These are phyloP conservation scores for Chlorodrepanis virens DNA, from an alignment of 2,113 vertebrate species.

Conservation along the genomic window DNA sequence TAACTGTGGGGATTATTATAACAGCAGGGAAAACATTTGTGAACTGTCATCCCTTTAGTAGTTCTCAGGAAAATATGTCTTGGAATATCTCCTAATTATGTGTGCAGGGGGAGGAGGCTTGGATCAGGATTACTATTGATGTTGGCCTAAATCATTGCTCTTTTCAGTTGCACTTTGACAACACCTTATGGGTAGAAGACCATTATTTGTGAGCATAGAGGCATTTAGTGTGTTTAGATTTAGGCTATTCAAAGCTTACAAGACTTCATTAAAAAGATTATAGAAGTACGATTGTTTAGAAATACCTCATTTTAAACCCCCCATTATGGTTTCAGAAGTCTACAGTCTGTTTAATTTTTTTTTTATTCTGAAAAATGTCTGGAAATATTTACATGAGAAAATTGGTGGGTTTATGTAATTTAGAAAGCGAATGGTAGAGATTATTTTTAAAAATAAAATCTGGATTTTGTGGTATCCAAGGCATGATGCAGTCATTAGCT, in stretches of 20 bases:
- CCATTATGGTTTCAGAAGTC: not conserved
- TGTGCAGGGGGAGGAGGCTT: not conserved
- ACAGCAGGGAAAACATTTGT: slow-evolving; percentile 37
- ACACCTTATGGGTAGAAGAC: not conserved
- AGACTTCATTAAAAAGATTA: not conserved
- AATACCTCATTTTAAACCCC: not conserved
- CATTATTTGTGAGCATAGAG: not conserved
- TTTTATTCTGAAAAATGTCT: not conserved
- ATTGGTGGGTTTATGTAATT: not conserved
- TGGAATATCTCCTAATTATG: slow-evolving; percentile 38
- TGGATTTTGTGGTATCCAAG: not conserved
- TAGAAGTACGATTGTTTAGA: not conserved
- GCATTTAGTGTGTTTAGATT: not conserved
- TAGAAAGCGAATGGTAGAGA: not conserved
- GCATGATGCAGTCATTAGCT: not conserved
- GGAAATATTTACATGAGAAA: not conserved
- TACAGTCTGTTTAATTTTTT: not conserved
- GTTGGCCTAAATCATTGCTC: slow-evolving; percentile 33
- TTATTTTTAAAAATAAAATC: not conserved
- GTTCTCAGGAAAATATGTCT: not conserved
- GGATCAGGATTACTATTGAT: slow-evolving; percentile 17
- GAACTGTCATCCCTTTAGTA: slow-evolving; percentile 13
- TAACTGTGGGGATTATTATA: not conserved
- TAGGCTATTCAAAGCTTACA: not conserved
- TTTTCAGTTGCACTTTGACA: slow-evolving; percentile 15